phyloP scores from a whole-genome alignment of 2,113 vertebrate genomes.

The Phalacrocorax pelagicus region DNA sequence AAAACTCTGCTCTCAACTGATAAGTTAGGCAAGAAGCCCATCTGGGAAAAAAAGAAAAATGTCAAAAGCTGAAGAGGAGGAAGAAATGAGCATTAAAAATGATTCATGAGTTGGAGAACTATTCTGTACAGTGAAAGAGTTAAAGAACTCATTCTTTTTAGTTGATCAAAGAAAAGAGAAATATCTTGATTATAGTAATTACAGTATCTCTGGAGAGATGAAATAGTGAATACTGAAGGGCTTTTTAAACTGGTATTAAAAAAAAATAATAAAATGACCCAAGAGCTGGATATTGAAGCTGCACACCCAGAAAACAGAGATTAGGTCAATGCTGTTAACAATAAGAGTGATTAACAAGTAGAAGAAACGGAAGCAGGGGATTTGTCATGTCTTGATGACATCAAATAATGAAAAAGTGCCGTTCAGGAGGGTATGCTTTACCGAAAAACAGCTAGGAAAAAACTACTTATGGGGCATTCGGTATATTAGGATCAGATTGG shows the following conservation, averaged over 20 bases:
- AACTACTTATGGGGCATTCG: background rate
- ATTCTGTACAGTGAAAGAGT: background rate
- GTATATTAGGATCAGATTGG: background rate
- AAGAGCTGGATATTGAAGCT: background rate
- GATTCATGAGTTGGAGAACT: background rate
- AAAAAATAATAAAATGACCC: background rate
- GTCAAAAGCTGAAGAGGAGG: background rate
- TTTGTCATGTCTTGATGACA: background rate
- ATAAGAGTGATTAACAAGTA: background rate
- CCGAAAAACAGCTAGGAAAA: background rate
- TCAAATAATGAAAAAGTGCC: background rate
- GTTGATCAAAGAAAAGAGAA: background rate
- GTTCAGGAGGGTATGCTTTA: background rate
- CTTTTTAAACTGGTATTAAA: background rate
- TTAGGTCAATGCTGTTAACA: background rate
- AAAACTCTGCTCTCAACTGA: slow-evolving; percentile 29
- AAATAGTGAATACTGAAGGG: background rate
- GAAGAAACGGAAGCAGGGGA: background rate
- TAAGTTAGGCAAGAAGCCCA: slow-evolving; percentile 10
- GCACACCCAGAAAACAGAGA: background rate
- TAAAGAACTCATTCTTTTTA: background rate
- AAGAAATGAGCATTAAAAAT: slow-evolving; percentile 14
- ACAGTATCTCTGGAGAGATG: background rate
- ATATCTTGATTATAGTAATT: background rate
- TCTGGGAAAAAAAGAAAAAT: background rate